phyloP scores from a whole-genome alignment of 2,888 invertebrate species.

The Acronicta psi region DNA sequence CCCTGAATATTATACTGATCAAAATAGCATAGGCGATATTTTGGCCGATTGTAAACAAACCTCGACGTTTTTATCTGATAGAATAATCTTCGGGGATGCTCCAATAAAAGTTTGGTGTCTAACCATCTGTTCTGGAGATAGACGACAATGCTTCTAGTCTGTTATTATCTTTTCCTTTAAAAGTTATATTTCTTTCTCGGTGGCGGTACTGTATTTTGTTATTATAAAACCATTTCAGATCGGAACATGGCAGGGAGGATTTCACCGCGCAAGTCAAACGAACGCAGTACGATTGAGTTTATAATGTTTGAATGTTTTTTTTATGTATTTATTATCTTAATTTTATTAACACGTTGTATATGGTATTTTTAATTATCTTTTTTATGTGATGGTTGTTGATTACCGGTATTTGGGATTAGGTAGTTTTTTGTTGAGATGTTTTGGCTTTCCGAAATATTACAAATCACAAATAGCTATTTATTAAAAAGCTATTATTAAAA shows the following conservation, averaged over 20 bases:
- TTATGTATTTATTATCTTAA: constrained; percentile 28
- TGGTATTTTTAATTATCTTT: not conserved
- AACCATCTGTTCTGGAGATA: too few species aligned
- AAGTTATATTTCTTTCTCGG: constrained; percentile 27
- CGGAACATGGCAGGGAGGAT: constrained; percentile 82
- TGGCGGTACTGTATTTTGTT: constrained; percentile 58
- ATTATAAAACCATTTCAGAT: constrained; percentile 77
- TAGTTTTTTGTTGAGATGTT: too few species aligned
- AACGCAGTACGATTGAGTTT: constrained; percentile 82
- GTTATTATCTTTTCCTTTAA: not conserved
- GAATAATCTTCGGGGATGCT: too few species aligned
- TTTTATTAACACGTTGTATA: constrained; percentile 30
- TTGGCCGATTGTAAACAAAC: too few species aligned
- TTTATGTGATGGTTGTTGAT: constrained; percentile 2
- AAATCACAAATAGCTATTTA: too few species aligned
- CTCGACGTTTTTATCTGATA: too few species aligned
- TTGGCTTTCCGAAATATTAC: too few species aligned
- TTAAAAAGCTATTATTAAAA: too few species aligned
- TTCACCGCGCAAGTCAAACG: constrained; percentile 86
- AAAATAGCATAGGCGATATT: too few species aligned
- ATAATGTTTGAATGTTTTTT: constrained; percentile 63
- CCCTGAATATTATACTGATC: too few species aligned
- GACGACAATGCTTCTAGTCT: too few species aligned
- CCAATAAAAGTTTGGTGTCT: too few species aligned
- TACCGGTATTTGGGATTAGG: constrained; percentile 5